These are phyloP conservation scores for Cyrtonyx montezumae DNA, from an alignment of 2,113 vertebrate genomes.

Conservation along the genomic window DNA sequence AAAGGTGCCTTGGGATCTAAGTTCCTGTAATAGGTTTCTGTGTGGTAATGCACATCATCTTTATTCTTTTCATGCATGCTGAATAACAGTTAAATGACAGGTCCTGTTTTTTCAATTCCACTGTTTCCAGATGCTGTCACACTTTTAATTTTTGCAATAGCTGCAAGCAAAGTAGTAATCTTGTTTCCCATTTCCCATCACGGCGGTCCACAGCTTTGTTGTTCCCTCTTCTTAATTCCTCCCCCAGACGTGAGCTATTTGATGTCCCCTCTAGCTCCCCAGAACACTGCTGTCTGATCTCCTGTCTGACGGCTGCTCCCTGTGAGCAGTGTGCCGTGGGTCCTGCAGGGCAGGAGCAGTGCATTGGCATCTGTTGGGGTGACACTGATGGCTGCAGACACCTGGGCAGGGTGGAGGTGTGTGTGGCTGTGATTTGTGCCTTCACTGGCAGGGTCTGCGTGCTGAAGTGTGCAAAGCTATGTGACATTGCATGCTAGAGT, in stretches of 20 bases:
- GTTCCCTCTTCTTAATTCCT: neutral
- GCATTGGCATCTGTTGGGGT: neutral
- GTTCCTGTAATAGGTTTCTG: neutral
- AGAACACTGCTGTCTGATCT: neutral
- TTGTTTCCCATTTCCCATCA: constrained; percentile 9
- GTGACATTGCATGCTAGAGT: neutral
- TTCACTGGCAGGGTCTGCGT: neutral
- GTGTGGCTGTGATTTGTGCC: neutral
- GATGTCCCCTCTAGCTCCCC: neutral
- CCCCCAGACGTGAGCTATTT: neutral
- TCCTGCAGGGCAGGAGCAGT: neutral
- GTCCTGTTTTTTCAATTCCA: constrained; percentile 30
- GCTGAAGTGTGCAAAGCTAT: neutral
- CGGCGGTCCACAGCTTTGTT: neutral
- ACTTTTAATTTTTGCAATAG: constrained; percentile 45
- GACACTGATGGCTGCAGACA: neutral
- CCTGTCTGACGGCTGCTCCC: neutral
- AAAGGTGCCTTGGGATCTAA: neutral
- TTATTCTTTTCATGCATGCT: constrained; percentile 4
- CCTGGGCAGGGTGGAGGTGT: neutral
- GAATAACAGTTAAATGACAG: constrained; percentile 32
- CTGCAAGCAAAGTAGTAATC: constrained; percentile 47
- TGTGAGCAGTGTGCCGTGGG: fast-evolving
- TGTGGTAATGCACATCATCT: neutral
- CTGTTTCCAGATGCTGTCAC: constrained; percentile 39